Conservation (phyloP, 1,140 invertebrate genomes). For the Drosophila paulistorum region DNA sequence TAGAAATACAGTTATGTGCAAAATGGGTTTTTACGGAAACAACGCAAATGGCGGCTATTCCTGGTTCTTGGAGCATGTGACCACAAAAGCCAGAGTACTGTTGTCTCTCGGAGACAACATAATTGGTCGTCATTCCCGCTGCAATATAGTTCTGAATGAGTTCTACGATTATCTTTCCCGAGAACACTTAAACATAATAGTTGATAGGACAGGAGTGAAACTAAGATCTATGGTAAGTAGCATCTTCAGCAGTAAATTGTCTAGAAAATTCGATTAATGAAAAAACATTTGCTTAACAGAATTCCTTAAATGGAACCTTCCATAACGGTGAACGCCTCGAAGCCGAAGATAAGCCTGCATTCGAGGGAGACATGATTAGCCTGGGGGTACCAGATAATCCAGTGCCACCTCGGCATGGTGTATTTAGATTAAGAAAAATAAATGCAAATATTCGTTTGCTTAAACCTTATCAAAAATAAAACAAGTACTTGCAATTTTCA, state of each 20-base stretch:
- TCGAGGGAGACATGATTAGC: constrained; percentile 38
- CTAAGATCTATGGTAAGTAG: constrained; percentile 41
- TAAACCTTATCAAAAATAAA: too few species aligned
- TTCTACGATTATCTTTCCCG: constrained; percentile 49
- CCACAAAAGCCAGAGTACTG: constrained; percentile 23
- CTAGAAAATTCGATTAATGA: too few species aligned
- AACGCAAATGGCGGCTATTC: constrained; percentile 8
- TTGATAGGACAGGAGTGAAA: constrained; percentile 30
- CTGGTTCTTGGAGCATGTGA: constrained; percentile 55
- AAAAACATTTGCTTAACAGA: constrained; percentile 22
- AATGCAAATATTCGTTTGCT: too few species aligned
- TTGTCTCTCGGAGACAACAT: constrained; percentile 36
- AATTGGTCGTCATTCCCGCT: constrained; percentile 56
- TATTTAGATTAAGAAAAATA: constrained; percentile 30
- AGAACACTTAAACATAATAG: constrained; percentile 46
- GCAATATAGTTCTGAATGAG: constrained; percentile 30
- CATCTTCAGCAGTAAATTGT: background rate
- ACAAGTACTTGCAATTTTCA: too few species aligned
- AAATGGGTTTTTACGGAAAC: too few species aligned
- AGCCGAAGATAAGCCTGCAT: background rate
- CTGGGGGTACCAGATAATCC: constrained; percentile 1
- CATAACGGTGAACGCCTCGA: constrained; percentile 34
- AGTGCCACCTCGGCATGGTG: constrained; percentile 24
- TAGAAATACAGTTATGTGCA: too few species aligned
- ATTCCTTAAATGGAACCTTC: constrained; percentile 50